Conservation (phyloP, 1,140 invertebrate species). For the Drosophila tani region DNA sequence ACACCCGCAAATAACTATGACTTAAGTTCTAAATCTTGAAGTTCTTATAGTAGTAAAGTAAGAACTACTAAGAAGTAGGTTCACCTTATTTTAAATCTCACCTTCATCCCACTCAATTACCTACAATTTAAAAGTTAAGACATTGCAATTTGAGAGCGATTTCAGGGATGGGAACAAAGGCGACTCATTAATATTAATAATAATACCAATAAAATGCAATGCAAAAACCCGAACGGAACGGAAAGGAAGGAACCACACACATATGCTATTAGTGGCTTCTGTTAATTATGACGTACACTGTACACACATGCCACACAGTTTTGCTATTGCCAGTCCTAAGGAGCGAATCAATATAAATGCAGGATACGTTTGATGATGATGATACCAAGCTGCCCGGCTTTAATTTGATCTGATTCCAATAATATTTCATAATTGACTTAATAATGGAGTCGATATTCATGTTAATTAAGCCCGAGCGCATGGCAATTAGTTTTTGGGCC, state of each 20-base stretch:
- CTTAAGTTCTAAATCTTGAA: too few species aligned
- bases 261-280: conserved; percentile 36
- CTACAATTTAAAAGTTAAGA: background rate
- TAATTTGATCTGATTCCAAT: conserved; percentile 48
- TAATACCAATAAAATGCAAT: conserved; percentile 7
- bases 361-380: conserved; percentile 13
- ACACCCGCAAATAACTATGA: too few species aligned
- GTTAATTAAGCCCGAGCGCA: conserved; percentile 46
- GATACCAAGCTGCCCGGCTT: conserved; percentile 6
- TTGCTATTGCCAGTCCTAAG: conserved; percentile 13
- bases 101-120: too few species aligned
- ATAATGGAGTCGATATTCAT: conserved; percentile 66
- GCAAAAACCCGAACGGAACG: conserved; percentile 7
- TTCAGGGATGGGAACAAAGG: conserved; percentile 1
- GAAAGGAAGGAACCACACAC: conserved; percentile 11
- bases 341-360: conserved; percentile 2
- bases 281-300: conserved; percentile 52
- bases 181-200: conserved; percentile 39
- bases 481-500: conserved; percentile 29
- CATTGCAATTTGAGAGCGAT: background rate
- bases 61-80: too few species aligned
- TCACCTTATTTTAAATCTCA: too few species aligned
- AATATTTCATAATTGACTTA: conserved; percentile 60
- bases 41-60: too few species aligned
- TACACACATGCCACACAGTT: conserved; percentile 5